Conservation (phyloP, 2,113 vertebrate species). For the Odontophorus gujanensis region DNA sequence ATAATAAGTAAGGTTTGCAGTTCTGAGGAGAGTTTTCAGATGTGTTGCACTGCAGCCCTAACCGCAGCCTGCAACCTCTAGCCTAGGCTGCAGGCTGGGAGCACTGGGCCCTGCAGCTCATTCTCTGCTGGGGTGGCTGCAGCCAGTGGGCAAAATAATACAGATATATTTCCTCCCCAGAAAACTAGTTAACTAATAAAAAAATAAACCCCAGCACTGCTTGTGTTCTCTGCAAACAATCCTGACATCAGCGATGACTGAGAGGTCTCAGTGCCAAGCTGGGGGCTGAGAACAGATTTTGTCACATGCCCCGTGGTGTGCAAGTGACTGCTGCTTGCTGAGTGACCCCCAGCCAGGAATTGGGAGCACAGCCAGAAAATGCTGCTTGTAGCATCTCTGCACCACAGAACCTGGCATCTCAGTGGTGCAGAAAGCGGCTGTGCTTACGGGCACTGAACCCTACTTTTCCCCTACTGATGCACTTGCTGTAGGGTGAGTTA, state of each 20-base stretch:
- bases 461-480: background rate
- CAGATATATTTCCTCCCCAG: too few relatives aligned
- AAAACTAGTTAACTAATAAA: background rate
- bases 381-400: background rate
- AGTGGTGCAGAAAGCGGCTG: background rate
- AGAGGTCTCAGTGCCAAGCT: background rate
- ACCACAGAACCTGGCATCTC: background rate
- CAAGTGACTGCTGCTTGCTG: background rate
- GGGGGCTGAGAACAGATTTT: background rate
- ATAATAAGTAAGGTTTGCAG: background rate
- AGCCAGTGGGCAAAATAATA: background rate
- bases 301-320: background rate
- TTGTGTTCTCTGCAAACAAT: background rate
- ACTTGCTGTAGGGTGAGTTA: background rate
- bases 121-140: rapidly evolving
- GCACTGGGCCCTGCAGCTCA: background rate
- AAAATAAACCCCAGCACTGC: background rate
- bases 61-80: too few relatives aligned
- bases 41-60: background rate
- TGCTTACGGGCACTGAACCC: background rate
- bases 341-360: background rate
- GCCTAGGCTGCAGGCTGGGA: background rate
- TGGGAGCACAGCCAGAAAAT: background rate
- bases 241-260: background rate
- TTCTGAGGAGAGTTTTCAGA: background rate